Percentiles rank a stretch among this genome's conserved stretches.
Evolutionary conservation across 1,140 invertebrate genomes (phyloP).

Genomic region (Dinothrombium tinctorium): DNA sequence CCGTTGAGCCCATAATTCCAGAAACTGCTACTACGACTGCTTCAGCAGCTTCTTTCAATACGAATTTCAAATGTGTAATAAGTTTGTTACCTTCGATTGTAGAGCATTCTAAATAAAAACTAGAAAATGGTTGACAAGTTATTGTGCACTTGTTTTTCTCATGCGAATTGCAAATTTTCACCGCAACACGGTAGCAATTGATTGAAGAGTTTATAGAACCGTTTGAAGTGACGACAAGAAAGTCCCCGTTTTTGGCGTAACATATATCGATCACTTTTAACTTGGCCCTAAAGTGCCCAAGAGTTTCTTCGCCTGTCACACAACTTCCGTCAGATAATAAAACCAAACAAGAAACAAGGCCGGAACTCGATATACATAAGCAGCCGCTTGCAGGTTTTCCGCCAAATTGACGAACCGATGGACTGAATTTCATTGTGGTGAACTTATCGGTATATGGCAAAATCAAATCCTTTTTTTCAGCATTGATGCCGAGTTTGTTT

Average conservation of each 20-base stretch:
- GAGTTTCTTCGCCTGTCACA: conserved; percentile 28
- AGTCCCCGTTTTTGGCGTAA: conserved; percentile 49
- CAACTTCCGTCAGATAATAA: conserved; percentile 13
- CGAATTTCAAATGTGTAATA: conserved; percentile 50
- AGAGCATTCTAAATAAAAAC: conserved; percentile 40
- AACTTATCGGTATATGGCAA: conserved; percentile 62
- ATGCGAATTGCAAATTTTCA: conserved; percentile 13
- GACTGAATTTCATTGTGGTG: conserved; percentile 40
- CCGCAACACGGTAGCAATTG: conserved; percentile 43
- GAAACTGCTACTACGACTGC: conserved; percentile 45
- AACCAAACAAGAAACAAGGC: conserved; percentile 28
- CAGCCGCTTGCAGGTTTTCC: conserved; percentile 53
- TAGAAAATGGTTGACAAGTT: conserved; percentile 42
- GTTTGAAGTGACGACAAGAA: conserved; percentile 44
- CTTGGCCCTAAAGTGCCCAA: conserved; percentile 42
- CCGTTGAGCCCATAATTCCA: conserved; percentile 11
- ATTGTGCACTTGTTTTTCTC: background rate
- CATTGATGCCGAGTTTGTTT: conserved; percentile 39
- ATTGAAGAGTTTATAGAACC: conserved; percentile 40
- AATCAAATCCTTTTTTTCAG: conserved; percentile 49
- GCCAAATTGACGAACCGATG: conserved; percentile 62
- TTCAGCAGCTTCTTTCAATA: conserved; percentile 52
- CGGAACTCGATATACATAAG: conserved; percentile 53
- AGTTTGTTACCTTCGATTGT: conserved; percentile 12
- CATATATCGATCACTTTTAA: conserved; percentile 47